Conservation (phyloP, 2,888 invertebrate genomes). For the Heteropelma amictum region DNA sequence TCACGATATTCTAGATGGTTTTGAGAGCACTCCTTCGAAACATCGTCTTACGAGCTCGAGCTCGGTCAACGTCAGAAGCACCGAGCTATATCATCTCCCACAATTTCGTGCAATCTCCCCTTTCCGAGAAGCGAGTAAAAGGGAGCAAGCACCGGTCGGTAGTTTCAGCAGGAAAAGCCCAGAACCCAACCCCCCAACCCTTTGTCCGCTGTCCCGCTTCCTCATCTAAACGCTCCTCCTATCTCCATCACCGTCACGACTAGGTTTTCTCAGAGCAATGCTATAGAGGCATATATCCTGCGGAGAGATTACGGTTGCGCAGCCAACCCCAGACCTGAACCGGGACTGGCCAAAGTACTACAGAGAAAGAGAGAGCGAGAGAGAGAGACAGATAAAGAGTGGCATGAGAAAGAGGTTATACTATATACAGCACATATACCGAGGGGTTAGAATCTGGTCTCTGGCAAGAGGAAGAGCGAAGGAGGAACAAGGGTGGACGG, state of each 20-base stretch:
- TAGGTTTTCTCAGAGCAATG: conserved; percentile 45
- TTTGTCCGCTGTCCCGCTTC: conserved; percentile 34
- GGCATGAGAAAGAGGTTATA: conserved; percentile 28
- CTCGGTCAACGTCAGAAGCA: conserved; percentile 38
- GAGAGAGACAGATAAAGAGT: conserved; percentile 26
- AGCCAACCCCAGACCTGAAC: conserved; percentile 44
- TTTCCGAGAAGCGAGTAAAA: conserved; percentile 22
- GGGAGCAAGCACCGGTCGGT: conserved; percentile 29
- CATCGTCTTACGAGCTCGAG: conserved; percentile 35
- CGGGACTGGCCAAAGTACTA: conserved; percentile 30
- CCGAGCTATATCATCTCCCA: conserved; percentile 15
- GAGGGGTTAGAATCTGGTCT: conserved; percentile 48
- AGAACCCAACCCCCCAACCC: conserved; percentile 31
- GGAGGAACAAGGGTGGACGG: conserved; percentile 48
- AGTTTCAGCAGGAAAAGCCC: conserved; percentile 42
- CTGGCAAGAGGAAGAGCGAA: conserved; percentile 44
- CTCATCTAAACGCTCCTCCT: conserved; percentile 39
- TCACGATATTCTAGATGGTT: conserved; percentile 63
- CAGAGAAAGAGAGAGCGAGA: conserved; percentile 35
- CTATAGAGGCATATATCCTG: conserved; percentile 49
- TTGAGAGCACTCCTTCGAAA: conserved; percentile 60
- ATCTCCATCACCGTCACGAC: conserved; percentile 46
- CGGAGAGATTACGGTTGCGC: conserved; percentile 57
- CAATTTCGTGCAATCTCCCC: conserved; percentile 29
- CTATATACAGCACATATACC: conserved; percentile 9